phyloP scores from a whole-genome alignment of 1,140 invertebrate genomes.

The Anastrepha obliqua region DNA sequence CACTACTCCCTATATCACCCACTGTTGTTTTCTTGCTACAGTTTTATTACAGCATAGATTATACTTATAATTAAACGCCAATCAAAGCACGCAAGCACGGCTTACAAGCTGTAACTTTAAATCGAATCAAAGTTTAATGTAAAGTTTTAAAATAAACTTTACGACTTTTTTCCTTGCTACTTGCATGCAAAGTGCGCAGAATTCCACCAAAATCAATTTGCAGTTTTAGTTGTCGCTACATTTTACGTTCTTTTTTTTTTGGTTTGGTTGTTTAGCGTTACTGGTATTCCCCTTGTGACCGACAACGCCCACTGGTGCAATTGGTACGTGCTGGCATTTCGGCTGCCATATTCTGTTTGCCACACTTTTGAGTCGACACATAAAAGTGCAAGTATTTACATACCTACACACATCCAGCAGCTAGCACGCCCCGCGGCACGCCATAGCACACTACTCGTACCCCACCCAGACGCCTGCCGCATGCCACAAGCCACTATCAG shows the following conservation, averaged over 20 bases:
- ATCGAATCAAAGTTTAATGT: constrained; percentile 35
- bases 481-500: neutral
- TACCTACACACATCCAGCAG: constrained; percentile 5
- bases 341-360: neutral
- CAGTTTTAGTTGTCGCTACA: constrained; percentile 16
- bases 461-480: neutral
- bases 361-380: neutral
- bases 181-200: neutral
- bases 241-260: neutral
- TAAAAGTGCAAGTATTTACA: neutral
- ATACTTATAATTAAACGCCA: constrained; percentile 8
- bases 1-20: too few species aligned
- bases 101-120: constrained; percentile 16
- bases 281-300: constrained; percentile 1
- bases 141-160: neutral
- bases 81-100: neutral
- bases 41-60: neutral
- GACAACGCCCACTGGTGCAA: constrained; percentile 40
- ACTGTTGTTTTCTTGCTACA: too few species aligned
- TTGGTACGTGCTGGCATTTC: constrained; percentile 43
- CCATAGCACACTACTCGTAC: constrained; percentile 1
- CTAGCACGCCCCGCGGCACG: constrained; percentile 26
- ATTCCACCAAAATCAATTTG: constrained; percentile 34
- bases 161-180: neutral
- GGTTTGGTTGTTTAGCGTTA: too few species aligned